Evolutionary conservation across 1,140 invertebrate species (phyloP), one percentile per base, ranked within the genome.

Genomic region (Charaxes varanes): DNA sequence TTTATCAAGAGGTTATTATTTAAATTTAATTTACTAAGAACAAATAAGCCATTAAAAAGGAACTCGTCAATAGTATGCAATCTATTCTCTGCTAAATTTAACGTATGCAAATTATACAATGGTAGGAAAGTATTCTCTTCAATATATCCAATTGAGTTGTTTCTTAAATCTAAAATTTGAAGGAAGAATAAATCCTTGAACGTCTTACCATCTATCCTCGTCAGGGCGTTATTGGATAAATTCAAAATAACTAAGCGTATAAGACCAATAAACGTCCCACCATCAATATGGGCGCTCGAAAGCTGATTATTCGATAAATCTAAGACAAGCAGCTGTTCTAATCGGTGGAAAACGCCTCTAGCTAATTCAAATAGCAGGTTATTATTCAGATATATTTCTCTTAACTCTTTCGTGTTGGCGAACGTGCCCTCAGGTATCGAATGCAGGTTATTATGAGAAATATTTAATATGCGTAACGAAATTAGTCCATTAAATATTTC

Each of bases 271-370:
- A 97, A 96, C 23, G 93, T 94, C 10, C 91, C 91, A 37, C 92
- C 90, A 60, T 94, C 92, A 44, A 95, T 90, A 65, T 91, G 93
- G 56, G 90, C 90, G 71, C 90, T 93, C 41, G 90, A 91, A 31
- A 98, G 85, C 57, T 91, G 90, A 85, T 98, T 98, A 53, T 92
- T 90, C n/a, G 93, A 93, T 52, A 97, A 86, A 85, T 98, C 94
- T 45, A 98, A 87, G 6, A 94, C 89, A 38, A 95, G 84, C 42
- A 98, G 85, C 68, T 94, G 91, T 53, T 94, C 91, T 47, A 97
- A 86, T 4, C 91, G 88, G 50, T 93, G 91, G 70, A 97, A 96
- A 3, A 93, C 85, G 24, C 92, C 92, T 48, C 88, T 89, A 10
- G 93, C 92, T 52, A 96, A 73, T 56, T 93, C 92, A 54, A 90